phyloP scores from a whole-genome alignment of 2,113 vertebrate species.

The Puntigrus tetrazona region DNA sequence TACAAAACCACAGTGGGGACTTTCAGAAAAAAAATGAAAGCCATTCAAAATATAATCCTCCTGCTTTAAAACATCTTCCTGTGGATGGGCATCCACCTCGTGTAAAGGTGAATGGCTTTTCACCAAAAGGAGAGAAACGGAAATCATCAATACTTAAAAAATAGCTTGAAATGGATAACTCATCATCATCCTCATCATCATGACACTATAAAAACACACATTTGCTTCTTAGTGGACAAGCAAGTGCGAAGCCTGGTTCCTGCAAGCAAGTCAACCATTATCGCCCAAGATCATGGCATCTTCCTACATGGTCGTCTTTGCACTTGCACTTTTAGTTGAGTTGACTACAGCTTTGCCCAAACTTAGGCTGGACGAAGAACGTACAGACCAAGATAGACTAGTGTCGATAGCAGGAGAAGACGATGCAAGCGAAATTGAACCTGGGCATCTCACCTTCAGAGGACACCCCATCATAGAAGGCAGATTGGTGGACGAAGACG shows the following conservation, averaged over 20 bases:
- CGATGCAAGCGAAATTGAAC: slow-evolving; percentile 55
- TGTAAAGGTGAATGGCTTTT: background rate
- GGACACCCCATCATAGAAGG: slow-evolving; percentile 71
- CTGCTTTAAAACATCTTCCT: slow-evolving; percentile 6
- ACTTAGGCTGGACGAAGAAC: slow-evolving; percentile 72
- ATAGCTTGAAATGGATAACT: background rate
- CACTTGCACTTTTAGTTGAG: slow-evolving; percentile 82
- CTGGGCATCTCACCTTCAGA: slow-evolving; percentile 64
- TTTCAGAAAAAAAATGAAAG: background rate
- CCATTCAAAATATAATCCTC: slow-evolving; percentile 39
- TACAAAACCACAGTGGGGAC: background rate
- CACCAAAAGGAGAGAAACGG: background rate
- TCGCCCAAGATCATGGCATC: slow-evolving; percentile 72
- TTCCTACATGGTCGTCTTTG: slow-evolving; percentile 73
- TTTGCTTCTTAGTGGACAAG: background rate
- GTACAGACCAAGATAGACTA: slow-evolving; percentile 66
- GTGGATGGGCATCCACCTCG: background rate
- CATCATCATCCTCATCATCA: background rate
- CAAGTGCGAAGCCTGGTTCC: slow-evolving; percentile 20
- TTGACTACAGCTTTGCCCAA: slow-evolving; percentile 76
- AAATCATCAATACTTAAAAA: background rate
- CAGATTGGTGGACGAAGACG: slow-evolving; percentile 69
- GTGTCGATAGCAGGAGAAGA: slow-evolving; percentile 70
- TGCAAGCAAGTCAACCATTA: slow-evolving; percentile 46
- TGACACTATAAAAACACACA: slow-evolving; percentile 64